Base-by-base conservation (phyloP, 2,113 vertebrate species). In the Nothocercus nigrocapillus region DNA sequence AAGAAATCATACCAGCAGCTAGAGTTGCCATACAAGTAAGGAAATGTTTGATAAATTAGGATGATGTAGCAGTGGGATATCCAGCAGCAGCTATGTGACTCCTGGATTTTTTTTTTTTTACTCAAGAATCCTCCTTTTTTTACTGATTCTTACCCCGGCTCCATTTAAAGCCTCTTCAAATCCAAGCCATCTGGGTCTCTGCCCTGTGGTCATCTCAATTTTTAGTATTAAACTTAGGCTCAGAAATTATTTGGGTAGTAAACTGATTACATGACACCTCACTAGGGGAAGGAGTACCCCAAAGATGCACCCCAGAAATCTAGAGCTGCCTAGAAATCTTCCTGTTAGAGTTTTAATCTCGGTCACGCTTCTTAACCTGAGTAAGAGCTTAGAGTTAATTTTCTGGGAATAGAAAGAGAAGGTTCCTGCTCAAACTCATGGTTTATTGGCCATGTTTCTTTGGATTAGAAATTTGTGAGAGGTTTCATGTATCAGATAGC, bases 1-100 rank as follows among this genome's bases (percentile, higher is more conserved):
- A 99, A 93, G 99, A 99, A 94, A 99, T 99, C 92, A 99, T 99
- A 83, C 99, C 99, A 53, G 99, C 99, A 28, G 99, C 99, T 19
- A 98, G 99, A 59, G 99, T 99, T 7, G 99, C 99, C 81, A 99
- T 99, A 95, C 99, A 99, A 95, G 99, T 99, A 93, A 96, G 98
- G 82, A 78, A 28, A 40, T 4, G 9, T 63, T 85, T 27, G 74
- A 25, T 92, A 28, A 30, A 42, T 85, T 64, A 16, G 44, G 63
- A 34, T 62, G 44, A 4, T 74, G 4, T 13, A 45, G 62, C 4
- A 0, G 28, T 40, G 76, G 58, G 1, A 0, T 76, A 30, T 87
- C 25, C 72, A 40, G 14, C 28, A 32, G 38, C 38, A 68, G 24
- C 54, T 89, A 10, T 36, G 0, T 44, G 62, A 82, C 11, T 49